Conservation (phyloP, 2,797 vertebrate species). For the Pipistrellus kuhlii region DNA sequence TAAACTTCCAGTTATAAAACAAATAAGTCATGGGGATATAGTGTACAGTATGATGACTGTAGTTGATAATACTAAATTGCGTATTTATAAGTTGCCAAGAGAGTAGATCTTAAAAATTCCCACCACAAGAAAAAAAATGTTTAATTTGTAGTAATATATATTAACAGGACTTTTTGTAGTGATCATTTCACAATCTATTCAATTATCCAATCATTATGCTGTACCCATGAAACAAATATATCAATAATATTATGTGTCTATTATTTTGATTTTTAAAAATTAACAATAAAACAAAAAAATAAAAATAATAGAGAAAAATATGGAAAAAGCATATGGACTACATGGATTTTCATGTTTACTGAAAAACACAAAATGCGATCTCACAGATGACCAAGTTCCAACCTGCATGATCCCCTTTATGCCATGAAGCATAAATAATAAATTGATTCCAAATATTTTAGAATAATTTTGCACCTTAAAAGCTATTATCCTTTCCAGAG, state of each 20-base stretch:
- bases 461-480: constrained; percentile 51
- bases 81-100: background rate
- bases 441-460: constrained; percentile 35
- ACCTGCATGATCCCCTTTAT: background rate
- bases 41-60: background rate
- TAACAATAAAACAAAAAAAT: background rate
- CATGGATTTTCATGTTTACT: background rate
- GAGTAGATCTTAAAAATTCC: background rate
- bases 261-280: background rate
- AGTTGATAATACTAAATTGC: background rate
- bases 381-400: constrained; percentile 25
- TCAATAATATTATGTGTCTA: background rate
- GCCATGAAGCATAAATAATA: background rate
- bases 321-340: background rate
- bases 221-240: background rate
- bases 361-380: constrained; percentile 35
- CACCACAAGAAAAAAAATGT: background rate
- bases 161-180: background rate
- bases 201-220: background rate
- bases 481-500: constrained; percentile 35
- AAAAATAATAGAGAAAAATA: background rate
- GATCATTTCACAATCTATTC: background rate
- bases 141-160: background rate
- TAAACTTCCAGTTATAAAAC: background rate
- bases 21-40: background rate